A percentile compares a stretch with the other conserved stretches of the same genome.
These are phyloP conservation scores for Boloria selene DNA, from an alignment of 2,888 invertebrate species.

Conservation along the genomic window DNA sequence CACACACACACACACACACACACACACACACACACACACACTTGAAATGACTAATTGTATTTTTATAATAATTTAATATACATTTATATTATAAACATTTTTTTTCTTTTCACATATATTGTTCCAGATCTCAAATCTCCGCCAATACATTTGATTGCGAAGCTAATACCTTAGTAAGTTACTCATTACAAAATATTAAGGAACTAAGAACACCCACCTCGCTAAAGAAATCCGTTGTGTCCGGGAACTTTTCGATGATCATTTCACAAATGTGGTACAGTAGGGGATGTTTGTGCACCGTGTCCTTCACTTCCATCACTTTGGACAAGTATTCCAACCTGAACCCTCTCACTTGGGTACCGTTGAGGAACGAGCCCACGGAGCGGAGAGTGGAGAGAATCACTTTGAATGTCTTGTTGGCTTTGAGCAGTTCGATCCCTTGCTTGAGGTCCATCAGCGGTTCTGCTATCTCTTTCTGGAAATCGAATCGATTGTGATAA, in stretches of 20 bases:
- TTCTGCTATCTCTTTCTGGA: constrained; percentile 96
- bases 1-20: too few relatives aligned
- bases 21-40: too few relatives aligned
- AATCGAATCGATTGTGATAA: constrained; percentile 20
- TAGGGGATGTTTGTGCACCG: constrained; percentile 98
- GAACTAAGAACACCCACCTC: constrained; percentile 87
- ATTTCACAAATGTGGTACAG: constrained; percentile 98
- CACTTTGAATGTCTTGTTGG: constrained; percentile 96
- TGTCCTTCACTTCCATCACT: constrained; percentile 99
- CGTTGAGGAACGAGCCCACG: constrained; percentile 98
- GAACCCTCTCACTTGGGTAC: constrained; percentile 96
- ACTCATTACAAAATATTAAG: too few relatives aligned
- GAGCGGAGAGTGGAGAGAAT: constrained; percentile 96
- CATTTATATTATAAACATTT: too few relatives aligned
- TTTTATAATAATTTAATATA: too few relatives aligned
- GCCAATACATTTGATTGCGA: too few relatives aligned
- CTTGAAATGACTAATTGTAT: too few relatives aligned
- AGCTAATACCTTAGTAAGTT: too few relatives aligned
- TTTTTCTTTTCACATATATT: too few relatives aligned
- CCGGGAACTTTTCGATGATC: constrained; percentile 97
- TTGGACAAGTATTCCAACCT: constrained; percentile 98
- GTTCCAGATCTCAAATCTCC: too few relatives aligned
- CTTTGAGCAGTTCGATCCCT: constrained; percentile 94
- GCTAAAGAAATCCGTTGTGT: constrained; percentile 97
- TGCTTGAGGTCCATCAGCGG: constrained; percentile 99